Percentiles rank a stretch among this genome's conserved stretches.
Conservation (phyloP, 2,113 vertebrate species). For the Hypomesus transpacificus region DNA sequence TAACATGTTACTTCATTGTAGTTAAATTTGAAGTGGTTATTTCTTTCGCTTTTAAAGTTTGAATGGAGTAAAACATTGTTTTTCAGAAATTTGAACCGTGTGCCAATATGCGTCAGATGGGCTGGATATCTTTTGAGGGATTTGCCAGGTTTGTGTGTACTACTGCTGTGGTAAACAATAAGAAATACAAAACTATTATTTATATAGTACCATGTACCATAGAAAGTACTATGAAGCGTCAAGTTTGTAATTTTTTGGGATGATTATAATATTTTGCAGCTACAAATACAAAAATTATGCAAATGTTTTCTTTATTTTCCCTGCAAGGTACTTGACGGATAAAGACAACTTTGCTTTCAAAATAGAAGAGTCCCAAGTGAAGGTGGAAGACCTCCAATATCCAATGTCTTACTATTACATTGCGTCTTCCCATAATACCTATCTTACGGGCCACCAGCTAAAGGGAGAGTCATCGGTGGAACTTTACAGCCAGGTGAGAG, state of each 20-base stretch:
- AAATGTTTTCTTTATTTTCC: slow-evolving; percentile 26
- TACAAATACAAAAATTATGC: background rate
- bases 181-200: too few relatives aligned
- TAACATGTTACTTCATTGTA: background rate
- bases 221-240: too few relatives aligned
- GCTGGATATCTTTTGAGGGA: slow-evolving; percentile 96
- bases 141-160: slow-evolving; percentile 83
- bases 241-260: too few relatives aligned
- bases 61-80: too few relatives aligned
- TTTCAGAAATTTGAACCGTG: slow-evolving; percentile 94
- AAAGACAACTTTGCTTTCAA: slow-evolving; percentile 93
- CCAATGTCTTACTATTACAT: slow-evolving; percentile 97
- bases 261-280: too few relatives aligned
- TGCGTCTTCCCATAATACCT: slow-evolving; percentile 97
- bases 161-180: too few relatives aligned
- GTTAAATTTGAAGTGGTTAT: too few relatives aligned
- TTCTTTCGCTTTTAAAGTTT: too few relatives aligned
- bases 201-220: too few relatives aligned
- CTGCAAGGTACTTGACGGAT: slow-evolving; percentile 87
- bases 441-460: slow-evolving; percentile 97
- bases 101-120: slow-evolving; percentile 90
- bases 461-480: slow-evolving; percentile 98
- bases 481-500: slow-evolving; percentile 91
- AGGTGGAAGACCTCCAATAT: slow-evolving; percentile 81
- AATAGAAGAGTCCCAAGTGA: slow-evolving; percentile 89